Evolutionary conservation across 2,888 invertebrate species (phyloP), one percentile per base, ranked within the genome.

Genomic region (Ophion obscuratus): DNA sequence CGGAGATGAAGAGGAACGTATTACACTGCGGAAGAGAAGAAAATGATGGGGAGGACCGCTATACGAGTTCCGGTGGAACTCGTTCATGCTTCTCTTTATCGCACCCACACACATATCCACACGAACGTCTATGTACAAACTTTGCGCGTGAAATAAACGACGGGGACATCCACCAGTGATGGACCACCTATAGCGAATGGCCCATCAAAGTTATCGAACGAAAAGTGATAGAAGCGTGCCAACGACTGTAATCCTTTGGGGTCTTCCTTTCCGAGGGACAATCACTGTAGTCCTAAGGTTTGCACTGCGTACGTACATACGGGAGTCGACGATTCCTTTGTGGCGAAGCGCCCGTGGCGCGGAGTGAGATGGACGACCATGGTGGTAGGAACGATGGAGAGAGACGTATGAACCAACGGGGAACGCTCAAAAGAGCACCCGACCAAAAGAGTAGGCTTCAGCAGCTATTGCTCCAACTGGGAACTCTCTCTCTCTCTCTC

Each of bases 371-470:
- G 47, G 59, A 61, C n/a, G 20, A 44, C 62, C 64, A 67, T 3
- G 53, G 70, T 20, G 53, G 40, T 44, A 36, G 57, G 40, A 3
- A 59, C 53, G 73, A 64, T 57, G 64, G 27, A 83, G 71, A 57
- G 82, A 80, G 79, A 79, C 24, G 24, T 40, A 40, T 68, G 20
- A 81, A 73, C 47, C 59, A 66, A 70, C 36, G 62, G 75, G 71
- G 74, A 82, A 70, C 53, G 75, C 75, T 85, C 83, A 86, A 86
- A 83, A 77, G 83, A 86, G 83, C 83, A 86, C 83, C 80, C 80
- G 68, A 83, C 57, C 79, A 81, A 71, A 73, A 80, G 71, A 83
- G 80, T 81, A 62, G 47, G 75, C 66, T 80, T 76, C 79, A 24
- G 71, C 57, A 53, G 53, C 75, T 47, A 68, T 68, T 62, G 59